Evolutionary conservation across 2,888 invertebrate genomes (phyloP).

Genomic region (Bellardia pandia): DNA sequence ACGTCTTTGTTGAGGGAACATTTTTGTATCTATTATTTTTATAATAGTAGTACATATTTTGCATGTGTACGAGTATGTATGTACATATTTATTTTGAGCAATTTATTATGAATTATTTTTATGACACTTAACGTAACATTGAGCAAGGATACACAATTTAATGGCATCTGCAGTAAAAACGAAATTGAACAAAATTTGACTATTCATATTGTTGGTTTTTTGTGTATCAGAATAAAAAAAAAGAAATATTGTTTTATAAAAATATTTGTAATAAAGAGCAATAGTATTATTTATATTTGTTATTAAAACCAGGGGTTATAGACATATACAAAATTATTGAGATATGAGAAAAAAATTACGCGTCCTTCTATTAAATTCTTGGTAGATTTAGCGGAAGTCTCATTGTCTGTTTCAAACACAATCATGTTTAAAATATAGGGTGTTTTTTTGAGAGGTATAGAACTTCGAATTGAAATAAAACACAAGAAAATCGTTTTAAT

Average conservation of each 20-base stretch:
- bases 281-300: neutral
- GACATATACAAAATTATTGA: too few relatives aligned
- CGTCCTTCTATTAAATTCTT: too few relatives aligned
- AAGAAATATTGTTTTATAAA: slow-evolving; percentile 14
- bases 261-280: slow-evolving; percentile 8
- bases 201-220: slow-evolving; percentile 51
- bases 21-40: slow-evolving; percentile 34
- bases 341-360: too few relatives aligned
- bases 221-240: slow-evolving; percentile 24
- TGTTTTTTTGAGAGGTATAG: too few relatives aligned
- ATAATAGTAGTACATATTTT: neutral
- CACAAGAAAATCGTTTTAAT: too few relatives aligned
- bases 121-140: slow-evolving; percentile 82
- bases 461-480: too few relatives aligned
- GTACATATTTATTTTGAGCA: slow-evolving; percentile 81
- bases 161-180: slow-evolving; percentile 63
- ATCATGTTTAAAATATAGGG: too few relatives aligned
- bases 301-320: neutral
- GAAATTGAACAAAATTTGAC: slow-evolving; percentile 51
- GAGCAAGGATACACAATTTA: slow-evolving; percentile 75
- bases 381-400: too few relatives aligned
- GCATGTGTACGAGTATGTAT: slow-evolving; percentile 1
- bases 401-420: too few relatives aligned
- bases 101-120: slow-evolving; percentile 85
- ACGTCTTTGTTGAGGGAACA: neutral